phyloP scores from a whole-genome alignment of 2,797 vertebrate genomes.

The Jordanella pulchra region DNA sequence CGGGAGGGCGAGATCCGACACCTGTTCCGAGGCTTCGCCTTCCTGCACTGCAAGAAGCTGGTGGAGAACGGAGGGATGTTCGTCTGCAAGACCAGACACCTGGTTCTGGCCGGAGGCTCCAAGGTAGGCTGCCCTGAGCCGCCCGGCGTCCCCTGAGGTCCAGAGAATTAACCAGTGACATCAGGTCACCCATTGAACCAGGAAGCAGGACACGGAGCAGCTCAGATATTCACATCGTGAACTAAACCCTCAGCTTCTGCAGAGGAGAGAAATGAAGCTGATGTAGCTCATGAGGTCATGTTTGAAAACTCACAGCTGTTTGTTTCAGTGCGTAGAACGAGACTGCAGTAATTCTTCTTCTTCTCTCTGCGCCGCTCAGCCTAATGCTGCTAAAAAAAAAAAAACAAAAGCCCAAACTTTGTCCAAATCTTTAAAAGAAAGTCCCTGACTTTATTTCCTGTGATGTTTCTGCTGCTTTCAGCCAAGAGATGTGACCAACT shows the following conservation, averaged over 20 bases:
- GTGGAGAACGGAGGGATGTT: slow-evolving; percentile 99
- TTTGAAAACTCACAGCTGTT: too few species aligned
- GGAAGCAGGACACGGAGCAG: too few species aligned
- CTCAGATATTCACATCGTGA: too few species aligned
- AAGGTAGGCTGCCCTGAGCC: slow-evolving; percentile 79
- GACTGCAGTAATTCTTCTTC: not conserved
- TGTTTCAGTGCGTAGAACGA: not conserved
- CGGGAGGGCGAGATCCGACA: slow-evolving; percentile 94
- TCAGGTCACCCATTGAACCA: too few species aligned
- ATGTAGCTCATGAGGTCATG: too few species aligned
- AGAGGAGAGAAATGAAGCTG: too few species aligned
- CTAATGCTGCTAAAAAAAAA: too few species aligned
- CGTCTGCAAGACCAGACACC: slow-evolving; percentile 91
- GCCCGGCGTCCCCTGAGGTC: not conserved
- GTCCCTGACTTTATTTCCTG: not conserved
- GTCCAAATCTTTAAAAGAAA: not conserved
- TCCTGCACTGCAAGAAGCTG: slow-evolving; percentile 97
- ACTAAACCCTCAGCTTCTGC: too few species aligned
- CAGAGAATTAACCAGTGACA: too few species aligned
- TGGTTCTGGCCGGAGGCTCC: slow-evolving; percentile 91
- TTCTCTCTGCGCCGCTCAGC: too few species aligned
- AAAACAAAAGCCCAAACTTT: not conserved
- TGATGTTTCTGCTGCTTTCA: slow-evolving; percentile 38
- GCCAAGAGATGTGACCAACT: slow-evolving; percentile 94
- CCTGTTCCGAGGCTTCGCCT: slow-evolving; percentile 89